Evolutionary conservation across 2,888 invertebrate genomes (phyloP), one percentile per base, ranked within the genome.

Genomic region (Caenorhabditis sp.): DNA sequence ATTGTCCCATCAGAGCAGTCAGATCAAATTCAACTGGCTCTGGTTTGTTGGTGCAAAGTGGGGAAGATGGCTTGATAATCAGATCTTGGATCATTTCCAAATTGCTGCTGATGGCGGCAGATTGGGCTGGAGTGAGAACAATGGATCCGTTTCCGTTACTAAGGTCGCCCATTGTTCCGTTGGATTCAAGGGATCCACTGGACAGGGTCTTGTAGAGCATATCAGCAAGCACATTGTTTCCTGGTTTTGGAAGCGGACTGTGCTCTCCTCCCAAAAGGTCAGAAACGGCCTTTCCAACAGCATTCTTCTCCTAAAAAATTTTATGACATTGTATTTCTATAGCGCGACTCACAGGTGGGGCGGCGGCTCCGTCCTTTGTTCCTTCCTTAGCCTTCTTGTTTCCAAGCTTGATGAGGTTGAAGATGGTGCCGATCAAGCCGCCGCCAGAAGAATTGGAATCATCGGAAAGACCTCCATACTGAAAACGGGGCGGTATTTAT

Each of bases 151-250:
- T 85, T 70, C 51, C 53, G 22, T 37, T 53, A n/a, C 74, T 67
- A 11, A 24, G 18, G 28, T 65, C 74, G 24, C 70, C 58, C 69
- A 65, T 69, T 5, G 87, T 89, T 32, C 71, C 85, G 68, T 86
- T 87, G 64, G 67, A 80, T 84, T 89, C 89, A 37, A 91, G 80
- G 2, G 88, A 84, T 20, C 89, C 88, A 32, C 88, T 86, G 44
- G 91, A 90, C 35, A 92, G 84, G 8, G 91, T 90, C 79, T 90
- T 92, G 90, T 91, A 92, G 51, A 92, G 84, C n/a, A 90, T 88
- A 76, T 90, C 90, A 62, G 90, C 88, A 70, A 92, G 85, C 78
- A 90, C 84, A 53, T 86, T 85, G 72, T 89, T 91, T 50, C 85
- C 89, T 60, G 60, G 90, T 37, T 67, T 76, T 61, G 67, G 90